Percentiles rank a stretch among this genome's conserved stretches.
Conservation (phyloP, 2,113 vertebrate species). For the Aleadryas rufinucha region DNA sequence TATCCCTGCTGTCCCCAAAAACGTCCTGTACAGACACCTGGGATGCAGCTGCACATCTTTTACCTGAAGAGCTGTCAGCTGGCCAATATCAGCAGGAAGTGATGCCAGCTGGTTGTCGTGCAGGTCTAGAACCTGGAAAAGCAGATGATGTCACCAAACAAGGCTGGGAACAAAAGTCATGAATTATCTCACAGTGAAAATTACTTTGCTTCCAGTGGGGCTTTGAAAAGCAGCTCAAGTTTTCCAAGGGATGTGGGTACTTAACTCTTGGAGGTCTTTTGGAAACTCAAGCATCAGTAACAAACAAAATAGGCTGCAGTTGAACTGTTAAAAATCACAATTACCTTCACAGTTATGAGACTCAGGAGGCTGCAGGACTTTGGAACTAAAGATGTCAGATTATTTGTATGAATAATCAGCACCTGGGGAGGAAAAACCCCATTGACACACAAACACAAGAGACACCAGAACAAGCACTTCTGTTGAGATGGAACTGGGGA, state of each 20-base stretch:
- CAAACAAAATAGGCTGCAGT: not conserved
- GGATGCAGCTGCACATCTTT: not conserved
- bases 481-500: not conserved
- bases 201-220: not conserved
- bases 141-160: not conserved
- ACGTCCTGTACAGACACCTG: not conserved
- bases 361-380: conserved; percentile 83
- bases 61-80: conserved; percentile 82
- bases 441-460: not conserved
- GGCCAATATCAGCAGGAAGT: conserved; percentile 86
- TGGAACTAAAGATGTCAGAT: conserved; percentile 81
- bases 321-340: not conserved
- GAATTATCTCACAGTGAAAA: not conserved
- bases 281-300: not conserved
- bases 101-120: conserved; percentile 86
- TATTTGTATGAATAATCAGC: conserved; percentile 87
- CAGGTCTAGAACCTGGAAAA: conserved; percentile 87
- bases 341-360: conserved; percentile 87
- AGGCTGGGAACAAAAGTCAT: not conserved
- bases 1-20: not conserved
- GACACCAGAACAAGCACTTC: not conserved
- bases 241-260: not conserved
- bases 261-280: not conserved
- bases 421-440: conserved; percentile 70
- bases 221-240: not conserved